phyloP scores from a whole-genome alignment of 2,797 vertebrate species.

The Prunella strophiata region DNA sequence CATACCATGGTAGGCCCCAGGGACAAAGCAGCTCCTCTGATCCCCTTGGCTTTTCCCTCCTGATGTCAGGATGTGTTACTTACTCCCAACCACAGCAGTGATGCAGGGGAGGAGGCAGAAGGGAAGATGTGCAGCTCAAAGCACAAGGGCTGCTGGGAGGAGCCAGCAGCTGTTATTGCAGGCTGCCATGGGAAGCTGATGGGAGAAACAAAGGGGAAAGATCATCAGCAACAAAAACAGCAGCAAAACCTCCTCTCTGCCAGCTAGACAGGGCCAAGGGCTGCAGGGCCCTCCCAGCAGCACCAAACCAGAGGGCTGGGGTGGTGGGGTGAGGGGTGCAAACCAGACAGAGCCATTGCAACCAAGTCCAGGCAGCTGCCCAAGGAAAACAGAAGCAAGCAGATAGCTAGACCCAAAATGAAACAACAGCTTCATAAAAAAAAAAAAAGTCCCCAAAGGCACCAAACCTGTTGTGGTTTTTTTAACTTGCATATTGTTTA shows the following conservation, averaged over 20 bases:
- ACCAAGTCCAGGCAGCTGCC: background rate
- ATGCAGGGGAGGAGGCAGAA: background rate
- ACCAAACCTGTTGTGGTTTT: background rate
- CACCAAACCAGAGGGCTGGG: background rate
- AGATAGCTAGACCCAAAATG: background rate
- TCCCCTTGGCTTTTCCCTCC: background rate
- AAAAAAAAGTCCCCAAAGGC: background rate
- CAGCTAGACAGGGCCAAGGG: background rate
- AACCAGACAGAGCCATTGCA: background rate
- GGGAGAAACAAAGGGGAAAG: background rate
- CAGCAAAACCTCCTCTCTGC: background rate
- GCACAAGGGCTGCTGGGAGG: background rate
- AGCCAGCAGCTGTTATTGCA: background rate
- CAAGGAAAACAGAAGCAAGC: background rate
- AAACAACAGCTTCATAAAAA: background rate
- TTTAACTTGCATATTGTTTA: conserved; percentile 50
- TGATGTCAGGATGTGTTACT: background rate
- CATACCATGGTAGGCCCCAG: background rate
- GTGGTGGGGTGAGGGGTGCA: accelerated
- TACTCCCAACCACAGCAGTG: background rate
- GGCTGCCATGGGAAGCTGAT: background rate
- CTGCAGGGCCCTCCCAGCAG: background rate
- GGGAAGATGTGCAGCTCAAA: background rate
- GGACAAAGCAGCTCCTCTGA: background rate
- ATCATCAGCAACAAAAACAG: background rate